Base-by-base conservation (phyloP, 1,140 invertebrate genomes). In the Drosophila setifemur region DNA sequence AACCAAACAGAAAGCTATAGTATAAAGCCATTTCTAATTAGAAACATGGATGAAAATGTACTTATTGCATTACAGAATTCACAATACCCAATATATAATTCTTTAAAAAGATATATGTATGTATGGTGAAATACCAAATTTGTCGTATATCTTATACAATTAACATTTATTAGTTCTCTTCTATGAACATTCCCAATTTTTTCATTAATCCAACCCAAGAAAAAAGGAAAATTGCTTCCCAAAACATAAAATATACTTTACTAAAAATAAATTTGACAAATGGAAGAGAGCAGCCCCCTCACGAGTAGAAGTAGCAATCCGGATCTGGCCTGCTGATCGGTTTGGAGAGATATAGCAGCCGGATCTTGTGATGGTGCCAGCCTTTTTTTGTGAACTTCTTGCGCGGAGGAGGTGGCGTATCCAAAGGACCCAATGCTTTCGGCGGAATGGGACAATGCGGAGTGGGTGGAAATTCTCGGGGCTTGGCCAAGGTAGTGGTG, bases 291-390 rank as follows among this genome's bases (percentile, higher is more conserved):
- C 33, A 37, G 33, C 11, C 2, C 25, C 3, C 4, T 39, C n/a
- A 48, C 35, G 31, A 7, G 8, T 33, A 64, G 16, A 47, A 71
- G 42, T 58, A 49, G 12, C 2, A 33, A 4, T 33, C 14, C 9
- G 23, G 3, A 0, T 25, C 4, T 0, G 16, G 31, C n/a, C 55
- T 48, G 5, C 4, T 16, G 1, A 52, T 16, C 1, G 78, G 78
- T n/a, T 58, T 69, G 5, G 78, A 57, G 1, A 83, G 54, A 35
- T 82, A 82, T 1, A 66, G 7, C 4, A 83, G 31, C 2, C 78
- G 68, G 25, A 63, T 28, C 21, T 72, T 50, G 55, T 83, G 78
- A n/a, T 43, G 37, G 0, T 26, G 43, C 78, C 76, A 83, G 21
- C 52, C 76, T 0, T 54, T 44, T 8, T 4, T 12, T 1, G 63